Base-by-base conservation (phyloP, 1,140 invertebrate genomes). In the Steinernema khuongi region DNA sequence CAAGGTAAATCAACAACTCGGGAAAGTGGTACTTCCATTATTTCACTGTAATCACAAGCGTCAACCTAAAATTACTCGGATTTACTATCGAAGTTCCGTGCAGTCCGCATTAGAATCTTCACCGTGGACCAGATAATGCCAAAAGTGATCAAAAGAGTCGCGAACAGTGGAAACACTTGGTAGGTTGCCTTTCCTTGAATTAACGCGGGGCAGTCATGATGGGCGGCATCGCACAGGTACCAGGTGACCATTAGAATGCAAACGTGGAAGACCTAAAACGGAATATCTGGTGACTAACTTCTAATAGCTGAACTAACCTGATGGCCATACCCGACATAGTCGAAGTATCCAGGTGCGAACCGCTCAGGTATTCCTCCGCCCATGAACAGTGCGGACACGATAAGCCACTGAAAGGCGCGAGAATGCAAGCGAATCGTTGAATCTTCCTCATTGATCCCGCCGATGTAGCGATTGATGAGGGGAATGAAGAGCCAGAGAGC, bases 251-350 rank as follows among this genome's bases (percentile, higher is more conserved):
- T 77, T 19, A 72, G 67, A 22, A 81, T 77, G 75, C 80, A 81
- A 19, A 81, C 22, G 67, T 81, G 80, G 70, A 81, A 81, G 14
- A 81, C 19, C 80, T 81, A 31, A 77, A 75, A 68, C 11, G 26
- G 1, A 26, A 29, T 31, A 2, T 36, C 26, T 31, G 31, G 22
- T 36, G 14, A 17, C 33, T 74, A 26, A 1, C 22, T 73, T 73
- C 33, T 29, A 74, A 29, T 18, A 29, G 31, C 14, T 72, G 26
- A 18, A 22, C 11, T 26, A 28, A 77, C 76, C 74, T 77, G 80
- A 80, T 81, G 80, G 19, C 80, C 80, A 41, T 81, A 81, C 43
- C 80, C 80, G 41, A 82, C 67, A 31, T 80, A 67, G 67, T 81
- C 80, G 67, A 81, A 81, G 19, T 68, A 18, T n/a, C 80, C 80